A percentile compares a stretch with the other conserved stretches of the same genome.
phyloP scores from a whole-genome alignment of 2,113 vertebrate species.

The Melanocharis versteri region DNA sequence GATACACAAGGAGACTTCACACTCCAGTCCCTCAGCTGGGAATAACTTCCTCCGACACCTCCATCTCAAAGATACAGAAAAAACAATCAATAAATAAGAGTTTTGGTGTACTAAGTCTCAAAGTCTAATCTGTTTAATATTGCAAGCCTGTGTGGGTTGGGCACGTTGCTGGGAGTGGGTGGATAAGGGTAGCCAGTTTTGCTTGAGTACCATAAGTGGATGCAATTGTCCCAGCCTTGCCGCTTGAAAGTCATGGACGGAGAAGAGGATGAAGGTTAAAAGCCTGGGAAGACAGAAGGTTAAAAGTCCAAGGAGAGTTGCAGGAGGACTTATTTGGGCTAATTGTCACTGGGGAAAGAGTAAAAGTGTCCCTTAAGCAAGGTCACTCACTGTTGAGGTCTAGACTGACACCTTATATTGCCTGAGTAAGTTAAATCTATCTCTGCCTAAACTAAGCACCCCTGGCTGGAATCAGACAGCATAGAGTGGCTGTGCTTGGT shows the following conservation, averaged over 20 bases:
- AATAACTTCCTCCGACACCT: conserved; percentile 21
- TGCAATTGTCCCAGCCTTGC: not conserved
- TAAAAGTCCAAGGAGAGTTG: not conserved
- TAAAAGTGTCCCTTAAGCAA: not conserved
- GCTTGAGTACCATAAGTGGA: not conserved
- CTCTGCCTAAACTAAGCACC: not conserved
- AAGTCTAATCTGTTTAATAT: not conserved
- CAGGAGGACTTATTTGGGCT: accelerated
- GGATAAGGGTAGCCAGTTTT: not conserved
- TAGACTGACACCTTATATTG: not conserved
- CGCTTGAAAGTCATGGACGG: not conserved
- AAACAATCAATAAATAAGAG: conserved; percentile 38
- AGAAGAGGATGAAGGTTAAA: not conserved
- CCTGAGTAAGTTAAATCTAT: not conserved
- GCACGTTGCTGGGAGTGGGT: not conserved
- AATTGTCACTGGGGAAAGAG: not conserved
- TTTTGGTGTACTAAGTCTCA: conserved; percentile 29
- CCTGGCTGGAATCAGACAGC: not conserved
- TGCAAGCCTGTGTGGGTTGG: not conserved
- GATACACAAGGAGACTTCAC: conserved; percentile 62
- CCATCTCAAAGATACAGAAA: not conserved
- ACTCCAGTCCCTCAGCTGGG: conserved; percentile 63
- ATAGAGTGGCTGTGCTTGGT: not conserved
- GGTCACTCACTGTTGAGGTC: not conserved
- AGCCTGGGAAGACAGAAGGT: not conserved